phyloP scores from a whole-genome alignment of 2,797 vertebrate species.

The Sebastes itinus region DNA sequence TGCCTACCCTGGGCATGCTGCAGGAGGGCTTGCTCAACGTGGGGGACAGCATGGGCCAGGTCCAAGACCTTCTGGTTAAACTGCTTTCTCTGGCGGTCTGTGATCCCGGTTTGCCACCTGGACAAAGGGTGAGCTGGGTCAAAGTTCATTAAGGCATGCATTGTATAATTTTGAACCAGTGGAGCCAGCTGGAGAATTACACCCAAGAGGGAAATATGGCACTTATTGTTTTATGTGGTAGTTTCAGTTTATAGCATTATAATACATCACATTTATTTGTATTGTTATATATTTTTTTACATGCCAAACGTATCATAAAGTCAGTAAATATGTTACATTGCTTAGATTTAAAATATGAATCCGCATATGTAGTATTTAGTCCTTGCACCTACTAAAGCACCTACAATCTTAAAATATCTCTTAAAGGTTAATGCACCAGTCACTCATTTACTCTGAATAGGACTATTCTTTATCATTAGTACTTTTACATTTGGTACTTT shows the following conservation, averaged over 20 bases:
- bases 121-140: conserved; percentile 87
- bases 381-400: background rate
- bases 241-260: background rate
- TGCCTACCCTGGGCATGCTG: conserved; percentile 92
- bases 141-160: background rate
- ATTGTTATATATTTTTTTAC: background rate
- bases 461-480: background rate
- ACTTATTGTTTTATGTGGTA: background rate
- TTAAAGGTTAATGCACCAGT: background rate
- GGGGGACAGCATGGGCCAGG: conserved; percentile 95
- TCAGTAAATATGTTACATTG: background rate
- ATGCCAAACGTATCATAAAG: background rate
- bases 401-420: background rate
- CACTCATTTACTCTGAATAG: background rate
- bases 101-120: conserved; percentile 94
- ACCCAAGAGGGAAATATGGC: background rate
- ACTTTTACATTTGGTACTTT: background rate
- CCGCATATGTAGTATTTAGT: background rate
- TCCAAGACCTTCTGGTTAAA: conserved; percentile 96
- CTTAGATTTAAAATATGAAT: background rate
- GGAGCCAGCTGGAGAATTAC: background rate
- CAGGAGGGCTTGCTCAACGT: conserved; percentile 97
- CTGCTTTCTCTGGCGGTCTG: conserved; percentile 94
- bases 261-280: background rate
- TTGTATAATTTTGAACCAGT: background rate